These are phyloP conservation scores for Leucoma salicis DNA, from an alignment of 2,888 invertebrate species.

Conservation along the genomic window DNA sequence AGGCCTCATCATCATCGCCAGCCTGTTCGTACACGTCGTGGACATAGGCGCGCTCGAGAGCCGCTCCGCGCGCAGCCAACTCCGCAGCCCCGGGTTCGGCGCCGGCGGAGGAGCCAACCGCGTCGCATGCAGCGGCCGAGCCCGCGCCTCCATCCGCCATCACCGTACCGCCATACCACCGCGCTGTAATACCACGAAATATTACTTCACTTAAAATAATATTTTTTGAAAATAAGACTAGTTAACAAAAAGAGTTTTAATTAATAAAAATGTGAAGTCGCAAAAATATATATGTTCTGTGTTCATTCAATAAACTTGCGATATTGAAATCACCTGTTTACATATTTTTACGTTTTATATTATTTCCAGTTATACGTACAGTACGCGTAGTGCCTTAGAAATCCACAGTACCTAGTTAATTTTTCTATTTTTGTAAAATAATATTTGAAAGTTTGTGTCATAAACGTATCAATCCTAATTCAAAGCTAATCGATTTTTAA, in stretches of 20 bases:
- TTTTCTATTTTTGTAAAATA: too few relatives aligned
- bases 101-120: constrained; percentile 23
- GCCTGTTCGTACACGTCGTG: constrained; percentile 98
- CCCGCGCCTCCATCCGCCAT: constrained; percentile 72
- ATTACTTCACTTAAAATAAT: neutral
- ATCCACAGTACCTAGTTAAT: too few relatives aligned
- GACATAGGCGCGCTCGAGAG: constrained; percentile 88
- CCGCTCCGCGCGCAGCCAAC: constrained; percentile 62
- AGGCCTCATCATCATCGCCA: constrained; percentile 81
- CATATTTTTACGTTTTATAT: too few relatives aligned
- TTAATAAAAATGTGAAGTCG: too few relatives aligned
- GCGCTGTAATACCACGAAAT: constrained; percentile 46
- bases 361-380: too few relatives aligned
- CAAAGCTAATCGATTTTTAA: too few relatives aligned
- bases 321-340: too few relatives aligned
- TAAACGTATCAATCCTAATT: too few relatives aligned
- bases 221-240: neutral
- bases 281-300: too few relatives aligned
- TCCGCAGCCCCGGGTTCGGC: constrained; percentile 47
- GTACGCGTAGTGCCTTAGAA: too few relatives aligned
- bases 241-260: neutral
- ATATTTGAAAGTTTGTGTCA: too few relatives aligned
- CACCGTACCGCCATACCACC: constrained; percentile 72
- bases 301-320: too few relatives aligned
- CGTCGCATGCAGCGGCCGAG: constrained; percentile 40